Conservation (phyloP, 2,888 invertebrate genomes). For the Himalopsyche anomala region DNA sequence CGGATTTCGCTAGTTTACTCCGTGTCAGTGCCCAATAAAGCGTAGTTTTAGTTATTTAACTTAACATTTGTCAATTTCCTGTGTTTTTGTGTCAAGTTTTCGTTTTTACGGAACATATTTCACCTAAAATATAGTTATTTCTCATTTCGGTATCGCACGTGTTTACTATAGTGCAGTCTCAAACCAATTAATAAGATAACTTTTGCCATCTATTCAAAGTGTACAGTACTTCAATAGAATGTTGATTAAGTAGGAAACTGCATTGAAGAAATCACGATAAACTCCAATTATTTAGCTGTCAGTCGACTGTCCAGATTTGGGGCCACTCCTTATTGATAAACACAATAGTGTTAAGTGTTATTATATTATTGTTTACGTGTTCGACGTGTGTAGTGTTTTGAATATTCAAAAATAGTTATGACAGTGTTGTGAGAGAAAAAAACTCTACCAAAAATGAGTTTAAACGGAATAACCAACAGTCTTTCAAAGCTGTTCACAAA, state of each 20-base stretch:
- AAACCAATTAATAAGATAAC: background rate
- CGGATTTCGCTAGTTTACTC: background rate
- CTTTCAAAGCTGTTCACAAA: slow-evolving; percentile 76
- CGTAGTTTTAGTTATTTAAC: no score
- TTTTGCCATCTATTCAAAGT: background rate
- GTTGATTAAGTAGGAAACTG: background rate
- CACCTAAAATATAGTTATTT: background rate
- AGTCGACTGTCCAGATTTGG: slow-evolving; percentile 48
- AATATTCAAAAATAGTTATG: slow-evolving; percentile 47
- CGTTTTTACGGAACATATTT: background rate
- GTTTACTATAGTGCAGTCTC: background rate
- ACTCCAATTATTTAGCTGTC: slow-evolving; percentile 44
- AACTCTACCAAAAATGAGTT: slow-evolving; percentile 67
- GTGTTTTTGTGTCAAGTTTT: background rate
- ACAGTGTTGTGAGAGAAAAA: slow-evolving; percentile 47
- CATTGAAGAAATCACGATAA: background rate
- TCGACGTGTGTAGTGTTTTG: slow-evolving; percentile 27
- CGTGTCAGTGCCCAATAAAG: no score
- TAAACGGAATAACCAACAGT: slow-evolving; percentile 75
- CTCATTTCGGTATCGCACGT: background rate
- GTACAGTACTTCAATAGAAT: background rate
- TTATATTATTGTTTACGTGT: slow-evolving; percentile 2
- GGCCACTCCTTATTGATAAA: slow-evolving; percentile 64
- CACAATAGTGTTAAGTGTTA: slow-evolving; percentile 50
- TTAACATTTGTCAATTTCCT: no score